phyloP scores from a whole-genome alignment of 2,113 vertebrate species.

The Sander vitreus region DNA sequence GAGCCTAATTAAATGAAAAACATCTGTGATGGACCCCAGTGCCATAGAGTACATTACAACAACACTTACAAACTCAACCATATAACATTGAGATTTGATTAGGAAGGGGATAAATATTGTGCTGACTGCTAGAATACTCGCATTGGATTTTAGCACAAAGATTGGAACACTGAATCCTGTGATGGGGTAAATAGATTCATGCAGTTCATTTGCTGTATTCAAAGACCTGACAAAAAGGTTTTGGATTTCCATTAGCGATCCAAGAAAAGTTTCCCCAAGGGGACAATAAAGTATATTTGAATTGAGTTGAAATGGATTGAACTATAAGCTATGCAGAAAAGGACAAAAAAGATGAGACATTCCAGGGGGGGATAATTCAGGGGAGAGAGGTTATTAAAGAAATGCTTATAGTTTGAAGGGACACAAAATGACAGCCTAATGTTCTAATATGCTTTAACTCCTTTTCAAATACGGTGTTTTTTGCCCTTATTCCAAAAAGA shows the following conservation, averaged over 20 bases:
- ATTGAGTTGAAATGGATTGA: no score
- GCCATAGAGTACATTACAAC: conserved; percentile 8
- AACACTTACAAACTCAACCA: conserved; percentile 12
- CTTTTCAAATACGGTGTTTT: neutral
- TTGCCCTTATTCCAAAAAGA: no score
- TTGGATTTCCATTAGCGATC: neutral
- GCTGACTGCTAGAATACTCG: conserved; percentile 22
- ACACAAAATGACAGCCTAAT: neutral
- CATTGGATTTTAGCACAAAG: neutral
- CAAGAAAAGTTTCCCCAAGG: no score
- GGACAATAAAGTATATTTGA: no score
- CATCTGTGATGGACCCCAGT: conserved; percentile 45
- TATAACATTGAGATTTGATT: conserved; percentile 28
- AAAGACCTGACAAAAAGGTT: neutral
- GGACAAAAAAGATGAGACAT: neutral
- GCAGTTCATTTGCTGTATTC: neutral
- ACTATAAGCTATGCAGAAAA: neutral
- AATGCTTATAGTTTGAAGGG: neutral
- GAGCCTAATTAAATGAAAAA: conserved; percentile 56
- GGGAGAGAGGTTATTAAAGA: neutral
- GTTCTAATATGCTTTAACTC: neutral
- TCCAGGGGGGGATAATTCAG: neutral
- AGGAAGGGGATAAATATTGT: conserved; percentile 12
- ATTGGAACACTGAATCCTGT: neutral
- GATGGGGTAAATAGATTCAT: neutral